Conservation (phyloP, 2,113 vertebrate genomes). For the Notarius lentiginosus region DNA sequence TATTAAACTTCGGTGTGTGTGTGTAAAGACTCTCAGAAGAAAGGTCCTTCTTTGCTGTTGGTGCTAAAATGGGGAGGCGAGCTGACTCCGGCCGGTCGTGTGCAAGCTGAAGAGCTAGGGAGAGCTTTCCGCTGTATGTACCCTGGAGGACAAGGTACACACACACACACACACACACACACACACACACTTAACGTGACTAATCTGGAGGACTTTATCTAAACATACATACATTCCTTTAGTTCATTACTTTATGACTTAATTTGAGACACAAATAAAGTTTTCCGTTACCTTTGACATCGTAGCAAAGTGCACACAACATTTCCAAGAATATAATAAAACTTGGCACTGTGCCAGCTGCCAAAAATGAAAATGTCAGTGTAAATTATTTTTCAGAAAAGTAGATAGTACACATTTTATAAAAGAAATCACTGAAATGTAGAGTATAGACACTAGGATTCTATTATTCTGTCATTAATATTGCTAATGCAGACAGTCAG, state of each 20-base stretch:
- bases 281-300: constrained; percentile 6
- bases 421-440: neutral
- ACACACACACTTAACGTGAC: neutral
- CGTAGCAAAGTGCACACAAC: constrained; percentile 7
- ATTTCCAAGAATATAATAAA: neutral
- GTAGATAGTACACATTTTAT: neutral
- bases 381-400: neutral
- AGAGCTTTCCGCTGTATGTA: constrained; percentile 98
- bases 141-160: constrained; percentile 92
- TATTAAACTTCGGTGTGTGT: neutral
- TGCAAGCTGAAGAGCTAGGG: constrained; percentile 95
- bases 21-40: constrained; percentile 75
- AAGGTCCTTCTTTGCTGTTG: constrained; percentile 83
- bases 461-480: neutral
- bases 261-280: neutral
- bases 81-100: constrained; percentile 89
- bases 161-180: neutral
- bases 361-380: neutral
- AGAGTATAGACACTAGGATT: neutral
- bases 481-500: too few species aligned
- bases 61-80: constrained; percentile 97
- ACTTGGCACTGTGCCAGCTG: neutral
- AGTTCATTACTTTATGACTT: neutral
- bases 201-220: neutral
- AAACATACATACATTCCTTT: neutral